Base-by-base conservation (phyloP, 2,888 invertebrate species). In the Cepaea hortensis region DNA sequence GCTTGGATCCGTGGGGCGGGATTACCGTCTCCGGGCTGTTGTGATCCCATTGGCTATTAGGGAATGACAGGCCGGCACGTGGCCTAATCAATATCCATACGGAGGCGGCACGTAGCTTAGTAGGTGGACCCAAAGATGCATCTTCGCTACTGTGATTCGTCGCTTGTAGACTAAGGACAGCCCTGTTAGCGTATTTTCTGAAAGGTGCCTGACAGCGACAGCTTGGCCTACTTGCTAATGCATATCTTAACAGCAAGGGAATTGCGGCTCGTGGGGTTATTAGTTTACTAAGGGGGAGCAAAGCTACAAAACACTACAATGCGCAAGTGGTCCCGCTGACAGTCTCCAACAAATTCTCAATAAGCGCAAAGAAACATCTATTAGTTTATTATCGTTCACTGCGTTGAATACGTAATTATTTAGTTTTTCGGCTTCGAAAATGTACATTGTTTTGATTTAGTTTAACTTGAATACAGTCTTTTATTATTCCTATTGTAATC, bases 1-100 rank as follows among this genome's bases (percentile, higher is more conserved):
- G 23, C 35, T n/a, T 48, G 18, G 73, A 2, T 20, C 50, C 48
- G 35, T 2, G 7, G 55, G 55, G 82, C n/a, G 72, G 55, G 68
- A 20, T 3, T 61, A n/a, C 55, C 20, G 9, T 70, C 70, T 23
- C 55, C 3, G 13, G 35, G 13, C 35, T 62, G 61, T 35, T 73
- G 68, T 72, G 23, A 76, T 70, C 83, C 81, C 68, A 88, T 88
- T 88, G 88, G 88, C 75, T 75, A 61, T 13, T 15, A 20, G 35
- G 3, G 61, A 46, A n/a, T n/a, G 82, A 35, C 80, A 77, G 50
- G 72, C n/a, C 50, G 84, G 84, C 88, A 87, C 88, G 88, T 88
- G 88, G 81, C 84, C 81, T 84, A 87, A 88, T 88, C 88, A 88
- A 88, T 88, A 87, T 84, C 61, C 76, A 55, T 46, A 50, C n/a